Evolutionary conservation across 2,797 vertebrate genomes (phyloP).

Genomic region (Anomalospiza imberbis): DNA sequence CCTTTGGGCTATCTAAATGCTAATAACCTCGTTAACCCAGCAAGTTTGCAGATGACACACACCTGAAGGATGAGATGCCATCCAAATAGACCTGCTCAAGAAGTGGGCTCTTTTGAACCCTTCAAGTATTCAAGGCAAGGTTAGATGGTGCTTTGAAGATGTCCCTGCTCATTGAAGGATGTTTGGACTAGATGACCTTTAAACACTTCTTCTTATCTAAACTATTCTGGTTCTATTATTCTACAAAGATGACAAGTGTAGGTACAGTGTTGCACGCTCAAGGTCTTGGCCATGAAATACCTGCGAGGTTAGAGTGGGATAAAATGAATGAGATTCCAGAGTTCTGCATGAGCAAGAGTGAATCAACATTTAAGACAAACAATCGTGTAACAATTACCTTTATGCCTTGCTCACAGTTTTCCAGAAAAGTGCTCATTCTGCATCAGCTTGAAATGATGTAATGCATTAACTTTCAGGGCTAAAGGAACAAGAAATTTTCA

Average conservation of each 20-base stretch:
- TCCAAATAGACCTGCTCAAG: background rate
- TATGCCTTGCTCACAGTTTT: background rate
- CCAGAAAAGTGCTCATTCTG: background rate
- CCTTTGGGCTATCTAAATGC: background rate
- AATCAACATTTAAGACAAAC: background rate
- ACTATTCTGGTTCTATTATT: background rate
- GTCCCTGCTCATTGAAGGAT: background rate
- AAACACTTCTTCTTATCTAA: background rate
- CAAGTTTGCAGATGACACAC: background rate
- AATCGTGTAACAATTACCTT: background rate
- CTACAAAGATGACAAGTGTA: background rate
- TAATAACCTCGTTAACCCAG: background rate
- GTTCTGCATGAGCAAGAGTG: background rate
- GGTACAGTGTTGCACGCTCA: accelerated
- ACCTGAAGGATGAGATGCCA: background rate
- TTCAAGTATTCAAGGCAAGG: background rate
- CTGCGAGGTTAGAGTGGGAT: background rate
- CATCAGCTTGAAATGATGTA: background rate
- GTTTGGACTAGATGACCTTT: background rate
- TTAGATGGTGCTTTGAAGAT: background rate
- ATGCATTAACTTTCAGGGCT: background rate
- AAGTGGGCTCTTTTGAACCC: background rate
- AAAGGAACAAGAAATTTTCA: background rate
- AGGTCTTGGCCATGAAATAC: background rate
- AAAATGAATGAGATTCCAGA: background rate